Evolutionary conservation across 1,140 invertebrate species (phyloP).

Genomic region (Ditylenchus dipsaci): DNA sequence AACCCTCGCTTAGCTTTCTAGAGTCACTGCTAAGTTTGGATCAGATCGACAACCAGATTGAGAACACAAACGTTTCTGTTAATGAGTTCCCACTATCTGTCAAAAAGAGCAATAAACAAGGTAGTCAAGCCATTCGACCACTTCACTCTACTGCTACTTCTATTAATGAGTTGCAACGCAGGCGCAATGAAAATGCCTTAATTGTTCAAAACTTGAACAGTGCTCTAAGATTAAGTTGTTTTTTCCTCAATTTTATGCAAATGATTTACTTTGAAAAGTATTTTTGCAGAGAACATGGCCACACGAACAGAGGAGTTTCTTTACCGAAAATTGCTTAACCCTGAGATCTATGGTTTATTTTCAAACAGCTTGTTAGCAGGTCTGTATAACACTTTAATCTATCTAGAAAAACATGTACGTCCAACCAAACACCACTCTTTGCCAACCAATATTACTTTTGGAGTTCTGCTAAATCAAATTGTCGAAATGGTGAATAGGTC

Average conservation of each 20-base stretch:
- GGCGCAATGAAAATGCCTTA: background rate
- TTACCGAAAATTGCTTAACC: slow-evolving; percentile 48
- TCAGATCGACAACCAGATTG: background rate
- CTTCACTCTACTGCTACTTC: background rate
- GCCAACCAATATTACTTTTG: slow-evolving; percentile 56
- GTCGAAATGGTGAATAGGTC: slow-evolving; percentile 54
- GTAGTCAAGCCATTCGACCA: background rate
- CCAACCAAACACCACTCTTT: slow-evolving; percentile 50
- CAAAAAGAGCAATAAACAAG: background rate
- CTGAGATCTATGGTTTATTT: slow-evolving; percentile 38
- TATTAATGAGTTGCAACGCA: background rate
- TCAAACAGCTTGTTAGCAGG: too few relatives aligned
- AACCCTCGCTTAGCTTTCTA: slow-evolving; percentile 29
- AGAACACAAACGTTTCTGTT: background rate
- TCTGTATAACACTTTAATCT: background rate
- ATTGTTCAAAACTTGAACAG: slow-evolving; percentile 8
- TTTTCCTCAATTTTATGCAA: background rate
- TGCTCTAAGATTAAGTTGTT: background rate
- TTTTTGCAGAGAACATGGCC: slow-evolving; percentile 37
- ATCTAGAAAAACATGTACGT: slow-evolving; percentile 28
- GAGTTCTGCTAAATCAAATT: slow-evolving; percentile 56
- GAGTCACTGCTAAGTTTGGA: slow-evolving; percentile 31
- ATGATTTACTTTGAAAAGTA: background rate
- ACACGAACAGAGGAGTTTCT: slow-evolving; percentile 50
- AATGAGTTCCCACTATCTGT: background rate